Base-by-base conservation (phyloP, 1,140 invertebrate species). In the Coelopa frigida region DNA sequence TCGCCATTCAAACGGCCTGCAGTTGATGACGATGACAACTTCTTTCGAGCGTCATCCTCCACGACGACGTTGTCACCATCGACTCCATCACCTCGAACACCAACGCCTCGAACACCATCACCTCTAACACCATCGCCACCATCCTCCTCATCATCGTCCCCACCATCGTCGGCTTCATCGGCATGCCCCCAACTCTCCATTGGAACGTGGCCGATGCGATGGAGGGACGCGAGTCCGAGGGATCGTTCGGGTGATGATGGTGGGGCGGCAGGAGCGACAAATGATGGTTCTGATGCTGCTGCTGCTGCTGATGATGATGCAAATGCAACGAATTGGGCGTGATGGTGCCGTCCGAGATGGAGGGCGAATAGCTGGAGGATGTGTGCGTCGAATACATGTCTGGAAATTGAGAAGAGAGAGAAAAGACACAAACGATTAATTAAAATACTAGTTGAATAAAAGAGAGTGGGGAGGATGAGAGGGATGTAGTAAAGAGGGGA, bases 351-450 rank as follows among this genome's bases (percentile, higher is more conserved):
- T 69, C 66, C 18, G 66, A 68, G 24, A 65, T 64, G 22, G 66
- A 67, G 7, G 66, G 66, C 44, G 66, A 69, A 40, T 64, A 68
- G 40, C 66, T 68, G 41, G 63, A 68, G 5, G 66, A 69, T 44
- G 66, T 69, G 43, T 69, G 66, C 42, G 66, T 67, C 27, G 66
- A 68, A 47, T 68, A 68, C 58, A 68, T 62, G 43, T 69, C 66
- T 69, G 52, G 7, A 56, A 66, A 24, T 21, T 32, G 32, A 33
- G 35, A 15, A 32, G 27, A 36, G 15, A 21, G 11, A n/a, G 23
- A 18, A 33, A n/a, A n/a, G n/a, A n/a, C n/a, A n/a, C n/a, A n/a
- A n/a, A n/a, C n/a, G n/a, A n/a, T n/a, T n/a, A n/a, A n/a, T n/a
- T n/a, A n/a, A n/a, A n/a, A n/a, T n/a, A n/a, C n/a, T n/a, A n/a